Conservation (phyloP, 2,113 vertebrate genomes). For the Orcinus orca region DNA sequence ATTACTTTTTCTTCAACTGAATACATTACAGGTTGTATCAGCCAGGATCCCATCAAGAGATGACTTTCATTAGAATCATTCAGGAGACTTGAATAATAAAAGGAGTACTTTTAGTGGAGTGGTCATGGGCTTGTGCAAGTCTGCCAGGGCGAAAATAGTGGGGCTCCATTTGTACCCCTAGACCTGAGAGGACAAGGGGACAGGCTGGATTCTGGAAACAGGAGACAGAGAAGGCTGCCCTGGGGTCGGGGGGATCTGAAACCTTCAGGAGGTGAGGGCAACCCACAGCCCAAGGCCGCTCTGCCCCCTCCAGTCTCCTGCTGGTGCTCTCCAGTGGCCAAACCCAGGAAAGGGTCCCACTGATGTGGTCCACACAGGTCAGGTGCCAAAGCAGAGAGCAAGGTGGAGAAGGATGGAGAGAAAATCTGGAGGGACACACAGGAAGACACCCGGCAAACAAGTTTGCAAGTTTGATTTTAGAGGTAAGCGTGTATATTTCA, state of each 20-base stretch:
- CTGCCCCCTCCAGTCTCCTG: background rate
- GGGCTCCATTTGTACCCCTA: background rate
- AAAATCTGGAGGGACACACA: background rate
- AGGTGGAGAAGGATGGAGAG: background rate
- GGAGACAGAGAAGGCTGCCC: background rate
- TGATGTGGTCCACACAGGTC: background rate
- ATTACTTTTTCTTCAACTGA: slow-evolving; percentile 23
- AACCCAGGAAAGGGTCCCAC: background rate
- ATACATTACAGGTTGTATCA: background rate
- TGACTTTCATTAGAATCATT: background rate
- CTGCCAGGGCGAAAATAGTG: background rate
- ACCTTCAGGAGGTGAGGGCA: background rate
- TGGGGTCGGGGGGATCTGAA: background rate
- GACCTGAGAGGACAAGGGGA: background rate
- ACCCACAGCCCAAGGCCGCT: background rate
- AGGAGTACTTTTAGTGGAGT: background rate
- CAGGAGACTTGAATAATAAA: background rate
- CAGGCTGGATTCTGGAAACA: background rate
- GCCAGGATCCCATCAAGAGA: background rate
- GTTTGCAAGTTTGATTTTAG: background rate
- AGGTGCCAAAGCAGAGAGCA: background rate
- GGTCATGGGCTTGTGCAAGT: background rate
- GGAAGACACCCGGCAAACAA: background rate
- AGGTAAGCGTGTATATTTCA: background rate
- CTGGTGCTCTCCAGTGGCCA: background rate